Percentiles rank a stretch among this genome's conserved stretches.
These are phyloP conservation scores for Erpetoichthys calabaricus DNA, from an alignment of 2,797 vertebrate genomes.

Conservation along the genomic window DNA sequence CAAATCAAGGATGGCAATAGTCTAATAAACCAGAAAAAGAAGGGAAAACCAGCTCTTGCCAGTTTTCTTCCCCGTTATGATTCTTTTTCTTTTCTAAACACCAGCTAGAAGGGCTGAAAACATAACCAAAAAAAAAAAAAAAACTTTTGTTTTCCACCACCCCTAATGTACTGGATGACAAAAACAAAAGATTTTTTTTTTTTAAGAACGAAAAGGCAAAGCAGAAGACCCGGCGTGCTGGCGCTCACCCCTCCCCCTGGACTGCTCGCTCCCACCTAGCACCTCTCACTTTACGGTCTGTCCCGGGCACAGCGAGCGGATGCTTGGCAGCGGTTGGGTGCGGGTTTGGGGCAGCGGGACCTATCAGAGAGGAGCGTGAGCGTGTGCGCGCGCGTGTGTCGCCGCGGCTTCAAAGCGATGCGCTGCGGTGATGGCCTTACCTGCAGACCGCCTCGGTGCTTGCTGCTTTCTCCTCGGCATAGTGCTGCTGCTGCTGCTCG, in stretches of 20 bases:
- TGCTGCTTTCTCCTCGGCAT: conserved; percentile 96
- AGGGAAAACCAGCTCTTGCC: conserved; percentile 71
- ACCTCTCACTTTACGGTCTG: no score
- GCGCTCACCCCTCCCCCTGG: no score
- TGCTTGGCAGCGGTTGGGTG: background rate
- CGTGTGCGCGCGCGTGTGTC: background rate
- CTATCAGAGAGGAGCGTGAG: background rate
- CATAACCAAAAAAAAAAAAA: conserved; percentile 36
- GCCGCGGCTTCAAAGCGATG: no score
- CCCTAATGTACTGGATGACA: no score
- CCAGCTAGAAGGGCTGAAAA: background rate
- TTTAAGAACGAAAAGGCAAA: no score
- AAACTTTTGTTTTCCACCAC: conserved; percentile 45
- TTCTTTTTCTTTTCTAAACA: background rate
- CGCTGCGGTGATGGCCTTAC: conserved; percentile 45
- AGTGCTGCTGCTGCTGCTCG: conserved; percentile 46
- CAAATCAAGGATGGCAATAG: conserved; percentile 96
- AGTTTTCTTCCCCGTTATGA: conserved; percentile 46
- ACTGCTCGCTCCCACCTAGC: no score
- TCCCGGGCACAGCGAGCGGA: no score
- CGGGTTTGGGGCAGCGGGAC: no score
- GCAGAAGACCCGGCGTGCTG: no score
- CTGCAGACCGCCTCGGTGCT: conserved; percentile 90
- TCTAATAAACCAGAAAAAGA: conserved; percentile 91
- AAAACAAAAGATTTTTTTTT: no score